Evolutionary conservation across 2,797 vertebrate genomes (phyloP), one percentile per base, ranked within the genome.

Genomic region (Xenentodon cancila): DNA sequence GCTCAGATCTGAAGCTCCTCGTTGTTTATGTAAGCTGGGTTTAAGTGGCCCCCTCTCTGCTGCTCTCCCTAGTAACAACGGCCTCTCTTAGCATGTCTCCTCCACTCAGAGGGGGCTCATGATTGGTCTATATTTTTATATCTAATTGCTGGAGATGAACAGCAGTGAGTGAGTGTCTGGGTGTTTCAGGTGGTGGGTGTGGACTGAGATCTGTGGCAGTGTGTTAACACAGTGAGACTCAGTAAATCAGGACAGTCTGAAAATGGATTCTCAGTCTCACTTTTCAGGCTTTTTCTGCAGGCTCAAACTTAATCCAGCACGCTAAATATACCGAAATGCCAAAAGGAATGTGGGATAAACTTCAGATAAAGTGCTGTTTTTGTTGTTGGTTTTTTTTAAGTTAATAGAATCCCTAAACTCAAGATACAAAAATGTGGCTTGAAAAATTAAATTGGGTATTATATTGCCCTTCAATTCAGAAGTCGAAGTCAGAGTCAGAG

Each of bases 41-140:
- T 78, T 71, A 68, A 64, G 53, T 67, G 54, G 61, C 66, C 74
- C 65, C 52, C 72, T 61, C 73, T 62, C 62, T 42, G 15, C 37
- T 73, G 75, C 84, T 93, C 85, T 93, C 81, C 91, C 91, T 84
- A 49, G 92, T 88, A 93, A 93, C 92, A 92, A 81, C 77, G 30
- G 74, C 69, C 77, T 75, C 84, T 84, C 78, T 83, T 65, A 86
- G 76, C 34, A 75, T 52, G 75, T 82, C 86, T 90, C 75, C 85
- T 90, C 75, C 74, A 80, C 73, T 21, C 73, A 22, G 51, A 77
- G 73, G 53, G 60, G 65, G 75, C 65, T 71, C 64, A 30, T 68
- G 86, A 93, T 93, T 93, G 92, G 92, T 88, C 86, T 78, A 88
- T 93, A 93, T 93, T 93, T 93, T 92, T 91, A 89, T 88, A 92